A percentile compares a stretch with the other conserved stretches of the same genome.
Evolutionary conservation across 2,113 vertebrate genomes (phyloP).

Genomic region (Sceloporus undulatus): DNA sequence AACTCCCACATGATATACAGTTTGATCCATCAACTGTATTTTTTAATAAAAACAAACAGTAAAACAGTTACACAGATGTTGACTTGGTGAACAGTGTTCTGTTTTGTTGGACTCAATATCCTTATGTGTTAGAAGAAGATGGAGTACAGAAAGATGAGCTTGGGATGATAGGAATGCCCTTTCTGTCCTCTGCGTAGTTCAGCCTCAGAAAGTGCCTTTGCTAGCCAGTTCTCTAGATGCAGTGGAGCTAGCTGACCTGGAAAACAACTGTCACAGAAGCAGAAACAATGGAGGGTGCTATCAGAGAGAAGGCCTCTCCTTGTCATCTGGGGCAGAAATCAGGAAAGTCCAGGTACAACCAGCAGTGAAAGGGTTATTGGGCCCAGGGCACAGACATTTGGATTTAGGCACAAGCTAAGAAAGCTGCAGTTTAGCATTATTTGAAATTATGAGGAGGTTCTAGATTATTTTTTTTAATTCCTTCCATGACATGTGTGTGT

Average conservation of each 20-base stretch:
- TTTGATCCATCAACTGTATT: neutral
- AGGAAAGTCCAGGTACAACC: neutral
- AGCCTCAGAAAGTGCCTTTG: neutral
- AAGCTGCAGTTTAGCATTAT: neutral
- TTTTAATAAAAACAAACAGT: neutral
- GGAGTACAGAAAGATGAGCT: neutral
- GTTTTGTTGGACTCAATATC: neutral
- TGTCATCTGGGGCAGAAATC: neutral
- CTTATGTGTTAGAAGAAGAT: neutral
- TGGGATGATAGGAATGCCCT: no score
- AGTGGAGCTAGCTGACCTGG: neutral
- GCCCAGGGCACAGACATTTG: neutral
- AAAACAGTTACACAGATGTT: neutral
- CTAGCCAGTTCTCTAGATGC: neutral
- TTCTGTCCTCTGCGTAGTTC: neutral
- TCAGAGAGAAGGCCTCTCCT: neutral
- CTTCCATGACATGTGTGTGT: no score
- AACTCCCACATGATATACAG: neutral
- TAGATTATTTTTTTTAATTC: neutral
- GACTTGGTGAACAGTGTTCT: neutral
- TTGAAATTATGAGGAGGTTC: neutral
- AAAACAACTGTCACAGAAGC: neutral
- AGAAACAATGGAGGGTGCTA: neutral
- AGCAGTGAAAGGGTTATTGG: neutral
- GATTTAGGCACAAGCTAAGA: neutral